phyloP scores from a whole-genome alignment of 2,888 invertebrate species.

The Volucella zonaria region DNA sequence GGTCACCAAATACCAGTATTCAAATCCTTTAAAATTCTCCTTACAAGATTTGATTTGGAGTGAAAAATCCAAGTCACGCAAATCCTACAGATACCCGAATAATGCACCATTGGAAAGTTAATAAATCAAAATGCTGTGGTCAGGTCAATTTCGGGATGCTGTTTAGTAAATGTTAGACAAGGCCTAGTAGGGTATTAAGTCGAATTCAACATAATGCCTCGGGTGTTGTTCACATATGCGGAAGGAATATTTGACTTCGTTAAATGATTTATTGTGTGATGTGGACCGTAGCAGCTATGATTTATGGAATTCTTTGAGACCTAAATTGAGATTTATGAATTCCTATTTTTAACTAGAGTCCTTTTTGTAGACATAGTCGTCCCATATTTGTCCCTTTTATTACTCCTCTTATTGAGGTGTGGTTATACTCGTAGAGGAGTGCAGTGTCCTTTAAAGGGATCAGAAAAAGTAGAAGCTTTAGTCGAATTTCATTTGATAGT shows the following conservation, averaged over 20 bases:
- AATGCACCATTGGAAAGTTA: conserved; percentile 27
- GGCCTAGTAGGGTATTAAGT: conserved; percentile 47
- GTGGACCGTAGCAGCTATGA: conserved; percentile 44
- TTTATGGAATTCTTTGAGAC: conserved; percentile 57
- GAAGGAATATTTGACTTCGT: conserved; percentile 70
- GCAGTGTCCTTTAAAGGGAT: too few species aligned
- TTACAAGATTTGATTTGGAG: too few species aligned
- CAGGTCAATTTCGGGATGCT: conserved; percentile 61
- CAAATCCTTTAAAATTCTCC: too few species aligned
- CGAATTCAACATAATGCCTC: conserved; percentile 61
- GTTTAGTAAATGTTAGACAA: conserved; percentile 56
- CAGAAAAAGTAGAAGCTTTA: too few species aligned
- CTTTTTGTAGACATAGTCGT: conserved; percentile 34
- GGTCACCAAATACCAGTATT: too few species aligned
- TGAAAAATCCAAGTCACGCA: too few species aligned
- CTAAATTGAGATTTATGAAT: conserved; percentile 62
- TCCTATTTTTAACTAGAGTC: conserved; percentile 17
- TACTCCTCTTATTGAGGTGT: too few species aligned
- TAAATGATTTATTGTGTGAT: conserved; percentile 67
- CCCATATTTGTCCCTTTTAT: too few species aligned
- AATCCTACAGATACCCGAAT: too few species aligned
- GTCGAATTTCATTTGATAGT: too few species aligned
- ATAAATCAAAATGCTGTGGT: conserved; percentile 71
- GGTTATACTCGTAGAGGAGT: too few species aligned
- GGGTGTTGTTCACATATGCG: conserved; percentile 67